These are phyloP conservation scores for Ennomos fuscantarius DNA, from an alignment of 2,888 invertebrate genomes.

Conservation along the genomic window DNA sequence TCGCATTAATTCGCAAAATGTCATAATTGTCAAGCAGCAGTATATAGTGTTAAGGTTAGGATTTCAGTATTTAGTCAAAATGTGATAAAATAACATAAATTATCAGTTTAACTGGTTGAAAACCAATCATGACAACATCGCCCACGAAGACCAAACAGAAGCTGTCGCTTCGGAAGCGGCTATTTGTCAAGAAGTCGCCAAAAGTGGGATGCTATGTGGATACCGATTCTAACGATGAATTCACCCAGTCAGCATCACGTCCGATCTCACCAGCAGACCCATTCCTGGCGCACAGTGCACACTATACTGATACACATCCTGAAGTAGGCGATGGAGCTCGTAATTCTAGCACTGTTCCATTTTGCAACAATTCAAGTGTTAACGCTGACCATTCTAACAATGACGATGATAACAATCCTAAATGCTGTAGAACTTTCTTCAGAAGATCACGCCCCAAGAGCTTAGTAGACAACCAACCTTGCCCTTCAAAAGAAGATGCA, in stretches of 20 bases:
- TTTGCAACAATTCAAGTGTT: slow-evolving; percentile 55
- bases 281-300: slow-evolving; percentile 75
- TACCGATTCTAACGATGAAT: slow-evolving; percentile 79
- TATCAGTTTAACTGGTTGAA: slow-evolving; percentile 63
- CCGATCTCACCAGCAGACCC: slow-evolving; percentile 81
- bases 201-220: slow-evolving; percentile 83
- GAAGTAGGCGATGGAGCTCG: slow-evolving; percentile 56
- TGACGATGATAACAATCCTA: slow-evolving; percentile 69
- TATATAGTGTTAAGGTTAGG: slow-evolving; percentile 66
- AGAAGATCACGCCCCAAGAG: slow-evolving; percentile 76
- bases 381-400: slow-evolving; percentile 52
- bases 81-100: slow-evolving; percentile 81
- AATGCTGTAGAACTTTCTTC: slow-evolving; percentile 78
- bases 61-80: slow-evolving; percentile 76
- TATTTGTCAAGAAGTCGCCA: slow-evolving; percentile 81
- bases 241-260: slow-evolving; percentile 69
- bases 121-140: slow-evolving; percentile 80
- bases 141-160: slow-evolving; percentile 80
- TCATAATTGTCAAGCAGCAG: slow-evolving; percentile 43
- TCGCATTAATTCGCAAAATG: slow-evolving; percentile 53
- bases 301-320: slow-evolving; percentile 56
- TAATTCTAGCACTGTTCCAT: slow-evolving; percentile 54
- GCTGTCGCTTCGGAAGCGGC: slow-evolving; percentile 77
- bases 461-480: slow-evolving; percentile 63
- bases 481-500: slow-evolving; percentile 55